Evolutionary conservation across 1,140 invertebrate species (phyloP), one percentile per base, ranked within the genome.

Genomic region (Anadara kagoshimensis): DNA sequence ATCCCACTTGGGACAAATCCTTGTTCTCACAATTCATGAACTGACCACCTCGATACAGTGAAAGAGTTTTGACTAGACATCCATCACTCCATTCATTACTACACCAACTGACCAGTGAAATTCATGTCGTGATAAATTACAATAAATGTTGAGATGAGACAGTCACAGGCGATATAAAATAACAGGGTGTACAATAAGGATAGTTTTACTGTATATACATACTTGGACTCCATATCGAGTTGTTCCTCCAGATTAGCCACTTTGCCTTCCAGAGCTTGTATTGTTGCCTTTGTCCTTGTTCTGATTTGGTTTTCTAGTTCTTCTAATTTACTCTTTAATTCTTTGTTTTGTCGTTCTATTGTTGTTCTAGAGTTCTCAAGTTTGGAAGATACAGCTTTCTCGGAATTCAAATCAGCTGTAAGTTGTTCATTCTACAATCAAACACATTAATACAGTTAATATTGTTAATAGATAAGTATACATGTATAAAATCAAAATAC

Each of bases 171-270:
- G 1, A 3, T n/a, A 49, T 18, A 49, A 49, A 14, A 4, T 49
- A 49, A 18, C 4, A n/a, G n/a, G n/a, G n/a, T 49, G n/a, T 49
- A 49, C 10, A 49, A 49, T 14, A 49, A 51, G 10, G 5, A 61
- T 8, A 61, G 43, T 61, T 4, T 41, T 45, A 36, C 29, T 36
- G 4, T 0, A 43, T 16, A n/a, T 22, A 73, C 82, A 80, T 84
- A 92, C 91, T 96, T 96, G 3, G 94, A 94, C 90, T 98, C 97
- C 58, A 93, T 92, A 86, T 98, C 97, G 20, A 98, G 90, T 88
- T 98, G 97, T 86, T 99, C 97, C 87, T 99, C 97, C 44, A 99
- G 90, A 89, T 97, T 97, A 67, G 92, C 91, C 62, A 99, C 95
- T 90, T 98, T 98, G 41, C 94, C 93, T 90, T 99, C 98, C n/a